phyloP scores from a whole-genome alignment of 2,888 invertebrate genomes.

The Temnothorax rugatulus region DNA sequence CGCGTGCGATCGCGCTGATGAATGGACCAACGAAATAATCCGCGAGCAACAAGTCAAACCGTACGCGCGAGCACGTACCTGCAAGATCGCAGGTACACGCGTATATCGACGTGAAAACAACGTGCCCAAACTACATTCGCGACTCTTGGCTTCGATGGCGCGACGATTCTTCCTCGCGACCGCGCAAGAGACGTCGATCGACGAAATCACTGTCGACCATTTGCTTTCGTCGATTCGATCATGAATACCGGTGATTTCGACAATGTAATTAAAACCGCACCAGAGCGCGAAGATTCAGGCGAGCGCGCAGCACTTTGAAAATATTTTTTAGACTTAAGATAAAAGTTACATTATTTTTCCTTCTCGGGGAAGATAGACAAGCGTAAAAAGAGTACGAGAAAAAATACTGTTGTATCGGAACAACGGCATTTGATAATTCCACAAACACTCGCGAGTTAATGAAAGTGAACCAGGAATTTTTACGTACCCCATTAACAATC shows the following conservation, averaged over 20 bases:
- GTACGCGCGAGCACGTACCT: conserved; percentile 10
- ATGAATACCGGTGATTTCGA: neutral
- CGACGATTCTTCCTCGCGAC: neutral
- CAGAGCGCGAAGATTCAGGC: neutral
- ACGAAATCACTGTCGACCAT: too few relatives aligned
- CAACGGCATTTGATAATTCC: neutral
- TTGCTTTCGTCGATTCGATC: neutral
- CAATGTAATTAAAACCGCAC: neutral
- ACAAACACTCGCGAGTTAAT: conserved; percentile 2
- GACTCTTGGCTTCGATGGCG: too few relatives aligned
- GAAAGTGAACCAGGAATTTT: neutral
- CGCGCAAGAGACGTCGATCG: neutral
- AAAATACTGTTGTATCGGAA: neutral
- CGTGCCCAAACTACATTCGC: neutral
- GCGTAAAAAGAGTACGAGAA: neutral
- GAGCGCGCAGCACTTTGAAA: neutral
- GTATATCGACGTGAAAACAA: neutral
- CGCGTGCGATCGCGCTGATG: conserved; percentile 33
- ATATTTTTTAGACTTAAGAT: neutral
- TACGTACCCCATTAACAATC: conserved; percentile 87
- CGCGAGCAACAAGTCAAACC: conserved; percentile 28
- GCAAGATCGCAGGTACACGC: conserved; percentile 4
- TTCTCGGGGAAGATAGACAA: neutral
- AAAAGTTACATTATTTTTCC: neutral
- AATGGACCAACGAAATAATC: conserved; percentile 53